Evolutionary conservation across 2,113 vertebrate genomes (phyloP).

Genomic region (Scomber japonicus): DNA sequence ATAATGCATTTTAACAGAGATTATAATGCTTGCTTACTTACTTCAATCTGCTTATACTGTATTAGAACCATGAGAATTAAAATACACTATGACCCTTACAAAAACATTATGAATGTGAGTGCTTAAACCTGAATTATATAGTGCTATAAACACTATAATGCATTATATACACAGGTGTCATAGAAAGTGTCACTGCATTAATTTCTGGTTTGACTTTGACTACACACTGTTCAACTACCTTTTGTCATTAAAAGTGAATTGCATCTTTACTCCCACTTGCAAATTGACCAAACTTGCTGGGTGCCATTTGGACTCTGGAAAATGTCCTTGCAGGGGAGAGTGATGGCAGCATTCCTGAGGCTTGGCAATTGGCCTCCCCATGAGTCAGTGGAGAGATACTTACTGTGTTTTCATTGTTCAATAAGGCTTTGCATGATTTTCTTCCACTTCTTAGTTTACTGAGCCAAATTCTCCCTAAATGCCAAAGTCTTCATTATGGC

Average conservation of each 20-base stretch:
- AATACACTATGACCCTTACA: no score
- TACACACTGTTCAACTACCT: conserved; percentile 7
- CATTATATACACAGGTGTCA: no score
- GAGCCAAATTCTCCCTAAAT: conserved; percentile 71
- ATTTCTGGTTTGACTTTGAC: conserved; percentile 12
- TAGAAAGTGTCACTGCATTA: not conserved
- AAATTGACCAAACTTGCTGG: conserved; percentile 27
- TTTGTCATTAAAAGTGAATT: not conserved
- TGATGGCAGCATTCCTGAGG: conserved; percentile 53
- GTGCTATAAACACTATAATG: no score
- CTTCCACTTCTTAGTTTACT: conserved; percentile 62
- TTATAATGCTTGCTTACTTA: no score
- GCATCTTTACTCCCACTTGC: conserved; percentile 28
- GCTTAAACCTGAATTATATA: no score
- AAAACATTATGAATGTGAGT: no score
- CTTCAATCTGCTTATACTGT: no score
- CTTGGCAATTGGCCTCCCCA: conserved; percentile 62
- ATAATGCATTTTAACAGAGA: no score
- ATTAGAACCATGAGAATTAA: no score
- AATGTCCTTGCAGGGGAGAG: conserved; percentile 50
- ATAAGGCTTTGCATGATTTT: conserved; percentile 72
- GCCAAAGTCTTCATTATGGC: conserved; percentile 74
- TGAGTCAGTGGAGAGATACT: conserved; percentile 66
- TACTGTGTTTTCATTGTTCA: conserved; percentile 76
- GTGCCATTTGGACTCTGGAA: conserved; percentile 38